Evolutionary conservation across 2,113 vertebrate genomes (phyloP).

Genomic region (Plecotus auritus): DNA sequence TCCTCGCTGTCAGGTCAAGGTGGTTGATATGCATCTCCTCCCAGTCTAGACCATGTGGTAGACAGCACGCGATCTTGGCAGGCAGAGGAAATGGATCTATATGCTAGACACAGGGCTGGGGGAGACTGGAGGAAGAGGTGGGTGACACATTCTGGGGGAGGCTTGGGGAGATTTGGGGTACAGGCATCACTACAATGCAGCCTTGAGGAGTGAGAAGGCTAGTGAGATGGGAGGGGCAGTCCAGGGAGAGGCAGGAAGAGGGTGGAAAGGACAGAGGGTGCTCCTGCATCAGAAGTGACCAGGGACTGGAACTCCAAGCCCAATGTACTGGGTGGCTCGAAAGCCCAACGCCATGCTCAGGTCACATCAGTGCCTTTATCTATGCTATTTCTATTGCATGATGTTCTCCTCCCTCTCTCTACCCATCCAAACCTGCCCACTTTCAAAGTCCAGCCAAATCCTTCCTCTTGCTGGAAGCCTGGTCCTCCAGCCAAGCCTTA

Average conservation of each 20-base stretch:
- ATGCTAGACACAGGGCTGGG: background rate
- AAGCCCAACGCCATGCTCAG: background rate
- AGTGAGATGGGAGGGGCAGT: background rate
- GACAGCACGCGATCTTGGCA: background rate
- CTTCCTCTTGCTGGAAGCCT: background rate
- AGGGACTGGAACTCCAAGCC: background rate
- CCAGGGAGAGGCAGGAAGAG: background rate
- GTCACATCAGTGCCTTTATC: background rate
- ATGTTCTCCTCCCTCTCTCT: background rate
- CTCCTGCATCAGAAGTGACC: background rate
- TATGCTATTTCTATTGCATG: background rate
- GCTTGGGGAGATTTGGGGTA: background rate
- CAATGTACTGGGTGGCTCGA: rapidly evolving
- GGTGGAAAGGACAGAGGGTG: background rate
- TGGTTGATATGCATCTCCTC: background rate
- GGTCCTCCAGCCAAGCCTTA: background rate
- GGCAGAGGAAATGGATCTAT: background rate
- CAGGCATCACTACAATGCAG: background rate
- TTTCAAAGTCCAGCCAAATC: background rate
- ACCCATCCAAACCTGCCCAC: background rate
- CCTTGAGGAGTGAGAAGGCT: background rate
- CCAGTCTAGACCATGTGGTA: background rate
- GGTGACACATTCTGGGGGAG: background rate
- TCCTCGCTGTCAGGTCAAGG: background rate
- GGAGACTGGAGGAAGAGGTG: background rate